Percentiles rank a stretch among this genome's conserved stretches.
Evolutionary conservation across 2,797 vertebrate genomes (phyloP).

Genomic region (Typhlichthys eigenmanni): DNA sequence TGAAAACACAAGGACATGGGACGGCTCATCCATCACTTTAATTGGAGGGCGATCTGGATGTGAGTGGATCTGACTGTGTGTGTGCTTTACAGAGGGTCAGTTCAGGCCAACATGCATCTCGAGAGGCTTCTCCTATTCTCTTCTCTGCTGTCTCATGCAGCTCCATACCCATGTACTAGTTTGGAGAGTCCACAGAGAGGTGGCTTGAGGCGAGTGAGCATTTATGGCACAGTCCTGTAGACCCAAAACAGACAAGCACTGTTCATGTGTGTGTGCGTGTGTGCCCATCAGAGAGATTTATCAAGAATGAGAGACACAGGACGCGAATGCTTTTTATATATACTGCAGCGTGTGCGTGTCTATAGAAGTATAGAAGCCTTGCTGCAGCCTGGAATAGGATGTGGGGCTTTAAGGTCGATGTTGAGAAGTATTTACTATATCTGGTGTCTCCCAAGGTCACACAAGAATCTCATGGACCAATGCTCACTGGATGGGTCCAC

Average conservation of each 20-base stretch:
- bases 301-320: constrained; percentile 65
- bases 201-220: constrained; percentile 35
- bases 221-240: constrained; percentile 41
- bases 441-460: constrained; percentile 36
- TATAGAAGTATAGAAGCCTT: constrained; percentile 65
- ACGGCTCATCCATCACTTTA: constrained; percentile 73
- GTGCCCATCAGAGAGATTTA: constrained; percentile 61
- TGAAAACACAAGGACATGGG: constrained; percentile 44
- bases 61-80: constrained; percentile 56
- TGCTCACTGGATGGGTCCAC: not conserved
- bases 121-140: constrained; percentile 27
- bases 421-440: constrained; percentile 47
- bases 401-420: constrained; percentile 60
- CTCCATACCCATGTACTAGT: constrained; percentile 27
- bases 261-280: constrained; percentile 12
- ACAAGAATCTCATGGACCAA: constrained; percentile 6
- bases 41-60: constrained; percentile 64
- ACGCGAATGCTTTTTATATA: constrained; percentile 68
- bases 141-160: not conserved
- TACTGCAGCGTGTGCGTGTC: constrained; percentile 39
- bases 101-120: constrained; percentile 47
- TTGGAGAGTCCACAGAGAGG: constrained; percentile 32
- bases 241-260: constrained; percentile 41
- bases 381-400: constrained; percentile 65
- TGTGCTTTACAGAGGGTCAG: constrained; percentile 50